These are phyloP conservation scores for Ephydatia muelleri DNA, from an alignment of 37 sponge, comb jelly and placozoan genomes.

Conservation along the genomic window DNA sequence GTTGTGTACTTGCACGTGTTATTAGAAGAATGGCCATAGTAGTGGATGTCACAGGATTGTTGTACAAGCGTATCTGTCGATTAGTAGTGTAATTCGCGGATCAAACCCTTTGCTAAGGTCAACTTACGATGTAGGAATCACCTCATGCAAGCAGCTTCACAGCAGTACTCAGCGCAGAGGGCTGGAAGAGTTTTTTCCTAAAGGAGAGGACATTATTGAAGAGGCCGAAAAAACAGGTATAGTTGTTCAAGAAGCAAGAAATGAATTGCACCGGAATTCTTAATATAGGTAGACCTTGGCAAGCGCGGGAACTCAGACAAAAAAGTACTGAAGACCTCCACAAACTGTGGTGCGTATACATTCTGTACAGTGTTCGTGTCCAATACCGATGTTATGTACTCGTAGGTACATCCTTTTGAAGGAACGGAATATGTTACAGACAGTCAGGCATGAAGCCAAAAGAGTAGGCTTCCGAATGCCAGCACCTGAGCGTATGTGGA, in stretches of 20 bases:
- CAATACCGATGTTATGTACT: neutral
- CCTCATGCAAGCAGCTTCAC: constrained; percentile 8
- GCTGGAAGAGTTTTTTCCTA: constrained; percentile 85
- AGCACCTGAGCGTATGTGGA: constrained; percentile 62
- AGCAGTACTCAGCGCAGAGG: constrained; percentile 21
- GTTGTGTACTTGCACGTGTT: too few species aligned
- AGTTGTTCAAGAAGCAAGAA: too few species aligned
- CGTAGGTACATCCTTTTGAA: constrained; percentile 56
- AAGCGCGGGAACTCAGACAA: constrained; percentile 60
- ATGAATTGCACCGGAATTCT: neutral
- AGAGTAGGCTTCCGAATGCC: constrained; percentile 64
- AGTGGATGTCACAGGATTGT: neutral
- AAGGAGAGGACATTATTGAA: constrained; percentile 58
- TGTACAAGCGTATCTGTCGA: neutral
- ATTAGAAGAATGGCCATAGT: neutral
- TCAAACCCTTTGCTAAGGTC: neutral
- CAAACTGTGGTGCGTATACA: constrained; percentile 65
- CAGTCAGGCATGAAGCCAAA: constrained; percentile 65
- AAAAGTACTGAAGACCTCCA: constrained; percentile 81
- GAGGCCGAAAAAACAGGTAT: constrained; percentile 60
- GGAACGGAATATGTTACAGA: constrained; percentile 49
- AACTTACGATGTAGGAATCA: neutral
- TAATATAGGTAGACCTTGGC: constrained; percentile 55
- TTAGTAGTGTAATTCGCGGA: neutral
- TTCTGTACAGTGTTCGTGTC: neutral